Conservation (phyloP, 1,140 invertebrate species). For the Zaprionus nigranus region DNA sequence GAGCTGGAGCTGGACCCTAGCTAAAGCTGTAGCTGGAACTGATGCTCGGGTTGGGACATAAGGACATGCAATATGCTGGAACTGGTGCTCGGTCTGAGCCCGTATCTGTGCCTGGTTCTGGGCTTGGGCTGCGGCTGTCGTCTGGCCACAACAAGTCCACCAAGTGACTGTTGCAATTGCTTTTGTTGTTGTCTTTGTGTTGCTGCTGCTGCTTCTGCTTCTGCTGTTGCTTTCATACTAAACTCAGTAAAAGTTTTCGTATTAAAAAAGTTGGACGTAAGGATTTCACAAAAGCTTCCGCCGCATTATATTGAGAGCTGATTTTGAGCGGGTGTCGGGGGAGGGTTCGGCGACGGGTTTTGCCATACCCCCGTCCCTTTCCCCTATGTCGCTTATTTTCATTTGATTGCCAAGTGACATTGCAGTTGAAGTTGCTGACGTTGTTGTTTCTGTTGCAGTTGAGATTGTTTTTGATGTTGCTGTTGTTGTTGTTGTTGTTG, state of each 20-base stretch:
- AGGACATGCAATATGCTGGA: conserved; percentile 56
- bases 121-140: conserved; percentile 42
- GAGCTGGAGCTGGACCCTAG: conserved; percentile 3
- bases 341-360: background rate
- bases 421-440: conserved; percentile 35
- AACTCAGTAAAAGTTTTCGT: conserved; percentile 78
- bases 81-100: background rate
- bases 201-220: conserved; percentile 39
- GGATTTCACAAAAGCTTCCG: conserved; percentile 82
- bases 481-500: conserved; percentile 32
- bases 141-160: conserved; percentile 76
- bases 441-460: conserved; percentile 17
- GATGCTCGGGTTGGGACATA: conserved; percentile 43
- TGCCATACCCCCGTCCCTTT: background rate
- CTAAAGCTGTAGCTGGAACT: conserved; percentile 14
- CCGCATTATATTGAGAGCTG: conserved; percentile 81
- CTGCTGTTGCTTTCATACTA: conserved; percentile 66
- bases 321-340: conserved; percentile 58
- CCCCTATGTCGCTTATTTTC: conserved; percentile 37
- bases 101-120: background rate
- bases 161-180: conserved; percentile 81
- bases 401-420: conserved; percentile 78
- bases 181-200: conserved; percentile 61
- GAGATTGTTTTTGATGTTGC: conserved; percentile 12
- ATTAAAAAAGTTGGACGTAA: conserved; percentile 83